Evolutionary conservation across 2,797 vertebrate species (phyloP).

Genomic region (Channa striata): DNA sequence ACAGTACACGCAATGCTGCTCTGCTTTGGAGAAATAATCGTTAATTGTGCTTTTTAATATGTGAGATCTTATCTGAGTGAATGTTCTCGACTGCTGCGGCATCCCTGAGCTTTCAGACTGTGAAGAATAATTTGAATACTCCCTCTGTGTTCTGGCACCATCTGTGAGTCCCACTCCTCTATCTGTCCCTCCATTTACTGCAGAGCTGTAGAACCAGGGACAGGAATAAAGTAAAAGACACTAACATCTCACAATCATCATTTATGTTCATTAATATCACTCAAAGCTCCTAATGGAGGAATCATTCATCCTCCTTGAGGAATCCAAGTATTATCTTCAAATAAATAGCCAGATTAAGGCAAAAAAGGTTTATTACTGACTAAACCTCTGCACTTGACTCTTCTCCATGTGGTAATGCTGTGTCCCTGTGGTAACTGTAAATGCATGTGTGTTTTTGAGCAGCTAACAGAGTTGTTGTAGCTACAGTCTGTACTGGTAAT

Average conservation of each 20-base stretch:
- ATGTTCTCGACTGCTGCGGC: conserved; percentile 54
- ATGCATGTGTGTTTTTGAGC: too few relatives aligned
- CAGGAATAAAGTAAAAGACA: conserved; percentile 24
- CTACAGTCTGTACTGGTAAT: too few relatives aligned
- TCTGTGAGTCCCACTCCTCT: conserved; percentile 65
- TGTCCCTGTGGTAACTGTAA: too few relatives aligned
- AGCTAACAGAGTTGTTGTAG: too few relatives aligned
- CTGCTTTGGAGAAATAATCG: conserved; percentile 56
- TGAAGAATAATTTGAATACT: conserved; percentile 73
- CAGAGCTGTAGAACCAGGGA: conserved; percentile 22
- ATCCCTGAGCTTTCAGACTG: conserved; percentile 60
- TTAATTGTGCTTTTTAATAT: conserved; percentile 71
- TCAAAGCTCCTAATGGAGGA: too few relatives aligned
- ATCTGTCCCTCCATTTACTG: conserved; percentile 54
- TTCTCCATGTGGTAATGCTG: too few relatives aligned
- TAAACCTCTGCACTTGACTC: too few relatives aligned
- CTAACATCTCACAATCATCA: not conserved
- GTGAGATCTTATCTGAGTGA: conserved; percentile 57
- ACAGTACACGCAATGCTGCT: conserved; percentile 32
- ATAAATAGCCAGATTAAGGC: too few relatives aligned
- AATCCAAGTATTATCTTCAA: too few relatives aligned
- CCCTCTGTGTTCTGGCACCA: conserved; percentile 66
- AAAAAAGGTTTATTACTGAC: too few relatives aligned
- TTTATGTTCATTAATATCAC: too few relatives aligned
- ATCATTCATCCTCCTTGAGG: too few relatives aligned